phyloP scores from a whole-genome alignment of 1,140 invertebrate genomes.

The Brachystomella parvula region DNA sequence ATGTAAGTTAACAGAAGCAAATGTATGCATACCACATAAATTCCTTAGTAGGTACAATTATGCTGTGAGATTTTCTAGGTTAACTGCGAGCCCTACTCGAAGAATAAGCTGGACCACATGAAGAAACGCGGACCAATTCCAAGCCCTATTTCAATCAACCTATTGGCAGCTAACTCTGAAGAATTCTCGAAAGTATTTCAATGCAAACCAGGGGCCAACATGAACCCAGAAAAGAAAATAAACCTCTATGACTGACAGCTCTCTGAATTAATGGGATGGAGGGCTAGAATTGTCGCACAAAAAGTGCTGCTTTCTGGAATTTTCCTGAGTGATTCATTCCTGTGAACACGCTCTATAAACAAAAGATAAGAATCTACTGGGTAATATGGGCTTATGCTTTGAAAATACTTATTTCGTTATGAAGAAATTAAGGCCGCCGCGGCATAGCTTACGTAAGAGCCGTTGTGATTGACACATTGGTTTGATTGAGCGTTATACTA shows the following conservation, averaged over 20 bases:
- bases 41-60: too few species aligned
- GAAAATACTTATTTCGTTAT: slow-evolving; percentile 45
- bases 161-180: neutral
- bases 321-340: neutral
- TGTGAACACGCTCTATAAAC: too few species aligned
- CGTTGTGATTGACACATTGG: slow-evolving; percentile 73
- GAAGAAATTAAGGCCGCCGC: slow-evolving; percentile 86
- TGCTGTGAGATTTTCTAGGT: neutral
- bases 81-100: neutral
- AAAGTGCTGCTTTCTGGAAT: too few species aligned
- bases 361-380: too few species aligned
- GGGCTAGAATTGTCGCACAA: too few species aligned
- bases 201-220: neutral
- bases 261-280: too few species aligned
- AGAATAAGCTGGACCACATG: neutral
- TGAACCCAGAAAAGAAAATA: neutral
- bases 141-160: neutral
- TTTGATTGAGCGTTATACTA: slow-evolving; percentile 96
- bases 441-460: slow-evolving; percentile 97
- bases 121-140: neutral
- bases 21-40: too few species aligned
- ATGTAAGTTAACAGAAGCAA: neutral
- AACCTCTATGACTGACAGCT: neutral
- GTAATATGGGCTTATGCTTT: neutral
- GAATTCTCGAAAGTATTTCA: neutral